phyloP scores from a whole-genome alignment of 2,888 invertebrate genomes.

The Lochmaea capreae region DNA sequence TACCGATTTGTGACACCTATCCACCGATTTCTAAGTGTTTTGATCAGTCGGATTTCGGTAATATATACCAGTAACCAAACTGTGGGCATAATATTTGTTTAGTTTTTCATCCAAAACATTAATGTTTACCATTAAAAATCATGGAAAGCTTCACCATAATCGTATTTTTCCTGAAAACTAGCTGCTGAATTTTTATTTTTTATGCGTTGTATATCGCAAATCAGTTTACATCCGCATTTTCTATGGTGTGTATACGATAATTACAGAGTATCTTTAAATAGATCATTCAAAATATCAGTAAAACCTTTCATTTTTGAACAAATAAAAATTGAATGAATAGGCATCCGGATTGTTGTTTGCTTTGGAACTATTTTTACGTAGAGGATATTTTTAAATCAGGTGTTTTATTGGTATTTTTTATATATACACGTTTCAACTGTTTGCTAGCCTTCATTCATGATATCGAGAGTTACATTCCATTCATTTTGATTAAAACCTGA shows the following conservation, averaged over 20 bases:
- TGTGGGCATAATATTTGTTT: too few species aligned
- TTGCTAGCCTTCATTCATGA: conserved; percentile 28
- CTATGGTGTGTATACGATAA: neutral
- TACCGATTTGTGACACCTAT: too few species aligned
- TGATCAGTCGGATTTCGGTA: too few species aligned
- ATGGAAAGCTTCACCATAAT: too few species aligned
- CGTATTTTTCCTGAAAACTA: neutral
- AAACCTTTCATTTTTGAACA: conserved; percentile 3
- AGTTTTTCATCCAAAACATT: too few species aligned
- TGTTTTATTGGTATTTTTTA: conserved; percentile 19
- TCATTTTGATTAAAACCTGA: conserved; percentile 26
- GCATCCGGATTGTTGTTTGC: neutral
- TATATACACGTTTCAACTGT: conserved; percentile 13
- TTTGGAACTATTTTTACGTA: conserved; percentile 23
- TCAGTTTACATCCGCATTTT: conserved; percentile 9
- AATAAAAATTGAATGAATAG: conserved; percentile 19
- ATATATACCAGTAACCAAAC: too few species aligned
- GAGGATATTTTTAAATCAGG: conserved; percentile 27
- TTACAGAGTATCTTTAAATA: neutral
- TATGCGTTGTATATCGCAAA: neutral
- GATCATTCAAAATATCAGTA: neutral
- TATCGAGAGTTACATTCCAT: conserved; percentile 12
- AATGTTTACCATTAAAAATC: too few species aligned
- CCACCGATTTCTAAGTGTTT: too few species aligned
- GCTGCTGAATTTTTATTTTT: neutral